Percentiles rank a stretch among this genome's conserved stretches.
phyloP scores from a whole-genome alignment of 2,113 vertebrate genomes.

The Microcebus murinus region DNA sequence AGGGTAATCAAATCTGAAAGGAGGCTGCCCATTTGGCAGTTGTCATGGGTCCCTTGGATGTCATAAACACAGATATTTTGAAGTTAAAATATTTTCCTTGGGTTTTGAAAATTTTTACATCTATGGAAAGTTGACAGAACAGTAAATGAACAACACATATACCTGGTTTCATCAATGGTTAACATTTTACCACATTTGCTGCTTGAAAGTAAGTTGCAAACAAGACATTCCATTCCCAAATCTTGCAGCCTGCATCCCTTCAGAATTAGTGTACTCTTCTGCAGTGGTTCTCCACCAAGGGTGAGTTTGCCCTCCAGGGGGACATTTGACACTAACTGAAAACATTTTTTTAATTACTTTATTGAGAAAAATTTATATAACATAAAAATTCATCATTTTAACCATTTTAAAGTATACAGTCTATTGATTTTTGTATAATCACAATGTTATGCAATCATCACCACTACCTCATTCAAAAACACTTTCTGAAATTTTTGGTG shows the following conservation, averaged over 20 bases:
- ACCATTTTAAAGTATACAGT: not conserved
- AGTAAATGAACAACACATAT: not conserved
- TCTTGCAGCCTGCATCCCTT: not conserved
- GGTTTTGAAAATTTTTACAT: not conserved
- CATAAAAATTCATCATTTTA: not conserved
- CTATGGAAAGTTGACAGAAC: not conserved
- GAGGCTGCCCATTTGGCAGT: not conserved
- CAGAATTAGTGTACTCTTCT: not conserved
- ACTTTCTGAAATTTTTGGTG: not conserved
- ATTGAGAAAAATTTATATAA: not conserved
- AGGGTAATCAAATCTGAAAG: not conserved
- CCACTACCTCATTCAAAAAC: not conserved
- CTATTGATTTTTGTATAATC: not conserved
- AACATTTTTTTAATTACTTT: constrained; percentile 19
- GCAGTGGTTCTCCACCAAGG: not conserved
- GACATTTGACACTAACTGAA: not conserved
- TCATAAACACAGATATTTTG: not conserved
- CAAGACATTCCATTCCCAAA: not conserved
- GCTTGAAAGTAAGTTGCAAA: not conserved
- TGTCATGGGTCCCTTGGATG: not conserved
- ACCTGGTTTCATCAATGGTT: not conserved
- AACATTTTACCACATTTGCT: not conserved
- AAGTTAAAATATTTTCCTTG: not conserved
- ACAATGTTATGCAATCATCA: not conserved
- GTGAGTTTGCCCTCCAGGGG: not conserved